These are phyloP conservation scores for Stomorhina lunata DNA, from an alignment of 2,888 invertebrate species.

Conservation along the genomic window DNA sequence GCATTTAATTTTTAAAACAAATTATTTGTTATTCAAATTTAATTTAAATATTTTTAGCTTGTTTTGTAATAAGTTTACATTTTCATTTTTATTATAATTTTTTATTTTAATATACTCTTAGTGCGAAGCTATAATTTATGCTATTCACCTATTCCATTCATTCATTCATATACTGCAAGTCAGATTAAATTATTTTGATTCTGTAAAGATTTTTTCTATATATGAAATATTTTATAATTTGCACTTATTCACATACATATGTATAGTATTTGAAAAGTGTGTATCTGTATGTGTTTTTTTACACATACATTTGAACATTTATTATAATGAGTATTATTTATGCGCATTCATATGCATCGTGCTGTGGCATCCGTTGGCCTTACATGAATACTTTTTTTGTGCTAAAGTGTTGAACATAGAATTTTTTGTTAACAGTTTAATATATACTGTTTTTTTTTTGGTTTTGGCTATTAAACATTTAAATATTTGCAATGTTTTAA, in stretches of 20 bases:
- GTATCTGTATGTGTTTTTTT: too few relatives aligned
- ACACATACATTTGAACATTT: neutral
- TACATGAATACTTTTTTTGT: neutral
- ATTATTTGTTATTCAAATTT: constrained; percentile 15
- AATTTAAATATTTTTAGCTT: constrained; percentile 18
- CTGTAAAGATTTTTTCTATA: constrained; percentile 10
- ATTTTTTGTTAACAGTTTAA: constrained; percentile 14
- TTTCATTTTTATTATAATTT: neutral
- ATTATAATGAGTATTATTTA: neutral
- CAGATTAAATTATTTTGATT: constrained; percentile 36
- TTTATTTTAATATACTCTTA: constrained; percentile 7
- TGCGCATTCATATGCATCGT: constrained; percentile 17
- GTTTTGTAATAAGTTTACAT: neutral
- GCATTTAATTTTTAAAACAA: neutral
- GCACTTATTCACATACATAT: neutral
- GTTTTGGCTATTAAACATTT: constrained; percentile 4
- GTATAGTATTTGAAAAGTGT: too few relatives aligned
- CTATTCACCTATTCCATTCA: constrained; percentile 26
- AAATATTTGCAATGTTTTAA: constrained; percentile 1
- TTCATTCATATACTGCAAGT: neutral
- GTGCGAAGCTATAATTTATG: constrained; percentile 22
- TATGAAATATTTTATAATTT: neutral
- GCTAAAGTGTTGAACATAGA: neutral
- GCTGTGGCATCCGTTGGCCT: constrained; percentile 29
- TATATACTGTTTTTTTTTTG: constrained; percentile 24